phyloP scores from a whole-genome alignment of 37 sponge, comb jelly and placozoan genomes.

The Axinella damicornis region DNA sequence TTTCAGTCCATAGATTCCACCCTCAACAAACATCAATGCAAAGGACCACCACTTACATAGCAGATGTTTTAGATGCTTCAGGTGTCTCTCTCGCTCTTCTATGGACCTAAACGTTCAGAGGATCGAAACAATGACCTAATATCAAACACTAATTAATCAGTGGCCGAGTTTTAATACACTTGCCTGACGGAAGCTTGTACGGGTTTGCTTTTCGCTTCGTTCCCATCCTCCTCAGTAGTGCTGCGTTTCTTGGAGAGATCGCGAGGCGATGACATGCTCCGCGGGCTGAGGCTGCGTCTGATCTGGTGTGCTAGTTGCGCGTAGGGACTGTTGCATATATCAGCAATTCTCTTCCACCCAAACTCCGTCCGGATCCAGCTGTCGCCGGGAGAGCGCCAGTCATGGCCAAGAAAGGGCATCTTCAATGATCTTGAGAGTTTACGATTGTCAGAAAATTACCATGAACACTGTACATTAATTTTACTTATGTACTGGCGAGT shows the following conservation, averaged over 20 bases:
- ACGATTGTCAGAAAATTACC: too few species aligned
- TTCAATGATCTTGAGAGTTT: too few species aligned
- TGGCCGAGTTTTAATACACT: not conserved
- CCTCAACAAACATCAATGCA: too few species aligned
- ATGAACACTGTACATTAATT: too few species aligned
- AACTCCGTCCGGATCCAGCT: constrained; percentile 49
- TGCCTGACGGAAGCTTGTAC: constrained; percentile 18
- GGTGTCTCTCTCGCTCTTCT: too few species aligned
- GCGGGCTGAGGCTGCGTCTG: not conserved
- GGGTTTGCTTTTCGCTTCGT: not conserved
- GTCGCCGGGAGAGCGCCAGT: constrained; percentile 56
- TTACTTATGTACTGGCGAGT: too few species aligned
- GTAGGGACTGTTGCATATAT: constrained; percentile 3
- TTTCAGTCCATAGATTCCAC: too few species aligned
- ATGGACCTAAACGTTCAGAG: too few species aligned
- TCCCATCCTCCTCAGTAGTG: not conserved
- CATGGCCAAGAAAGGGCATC: constrained; percentile 28
- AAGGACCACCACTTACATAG: too few species aligned
- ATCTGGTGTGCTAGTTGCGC: constrained; percentile 17
- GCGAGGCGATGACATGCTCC: not conserved
- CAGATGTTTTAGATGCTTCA: too few species aligned
- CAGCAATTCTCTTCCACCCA: constrained; percentile 45
- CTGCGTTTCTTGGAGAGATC: not conserved
- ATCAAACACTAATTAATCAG: not conserved
- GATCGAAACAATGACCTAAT: too few species aligned